Conservation (phyloP, 2,113 vertebrate species). For the Chaetura pelagica region DNA sequence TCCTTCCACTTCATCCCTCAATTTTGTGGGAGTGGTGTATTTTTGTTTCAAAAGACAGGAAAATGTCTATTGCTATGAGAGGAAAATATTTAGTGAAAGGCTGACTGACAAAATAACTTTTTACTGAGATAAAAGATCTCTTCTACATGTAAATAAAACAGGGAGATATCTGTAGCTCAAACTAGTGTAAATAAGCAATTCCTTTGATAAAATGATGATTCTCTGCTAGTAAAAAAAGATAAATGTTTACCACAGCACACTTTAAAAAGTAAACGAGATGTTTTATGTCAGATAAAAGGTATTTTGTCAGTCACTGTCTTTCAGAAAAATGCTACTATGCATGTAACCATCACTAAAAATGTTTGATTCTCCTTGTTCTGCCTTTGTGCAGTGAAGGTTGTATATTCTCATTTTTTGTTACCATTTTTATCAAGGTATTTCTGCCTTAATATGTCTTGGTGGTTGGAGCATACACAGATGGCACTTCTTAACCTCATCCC, state of each 20-base stretch:
- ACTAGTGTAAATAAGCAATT: neutral
- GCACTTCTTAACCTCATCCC: neutral
- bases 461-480: neutral
- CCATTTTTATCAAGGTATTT: neutral
- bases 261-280: neutral
- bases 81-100: neutral
- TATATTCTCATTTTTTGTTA: neutral
- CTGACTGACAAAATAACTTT: constrained; percentile 4
- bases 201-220: neutral
- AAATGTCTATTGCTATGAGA: neutral
- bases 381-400: neutral
- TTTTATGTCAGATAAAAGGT: neutral
- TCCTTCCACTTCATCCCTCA: neutral
- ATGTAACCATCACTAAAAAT: neutral
- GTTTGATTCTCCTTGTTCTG: neutral
- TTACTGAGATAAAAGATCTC: neutral
- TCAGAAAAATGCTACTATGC: neutral
- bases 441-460: neutral
- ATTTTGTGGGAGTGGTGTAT: constrained; percentile 9
- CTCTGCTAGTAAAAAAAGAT: neutral
- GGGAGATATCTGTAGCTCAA: neutral
- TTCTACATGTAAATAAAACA: neutral
- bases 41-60: constrained; percentile 34
- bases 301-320: neutral
- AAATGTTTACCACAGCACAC: neutral